phyloP scores from a whole-genome alignment of 2,888 invertebrate genomes.

The Harmothoe impar region DNA sequence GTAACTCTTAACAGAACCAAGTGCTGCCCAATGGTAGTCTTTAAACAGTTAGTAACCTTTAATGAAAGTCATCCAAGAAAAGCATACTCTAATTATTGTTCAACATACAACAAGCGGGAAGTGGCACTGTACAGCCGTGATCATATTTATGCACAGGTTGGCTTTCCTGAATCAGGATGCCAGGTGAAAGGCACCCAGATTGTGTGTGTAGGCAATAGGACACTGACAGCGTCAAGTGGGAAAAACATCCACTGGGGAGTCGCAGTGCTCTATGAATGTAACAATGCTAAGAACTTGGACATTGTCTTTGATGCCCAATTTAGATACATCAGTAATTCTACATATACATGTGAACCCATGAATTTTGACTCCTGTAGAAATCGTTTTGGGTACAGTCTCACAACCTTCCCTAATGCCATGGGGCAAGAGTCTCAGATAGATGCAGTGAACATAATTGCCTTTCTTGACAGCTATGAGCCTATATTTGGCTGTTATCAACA shows the following conservation, averaged over 20 bases:
- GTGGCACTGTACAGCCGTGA: not conserved
- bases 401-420: not conserved
- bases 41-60: not conserved
- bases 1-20: not conserved
- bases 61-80: not conserved
- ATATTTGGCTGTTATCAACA: not conserved
- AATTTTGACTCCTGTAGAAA: not conserved
- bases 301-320: not conserved
- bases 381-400: not conserved
- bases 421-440: not conserved
- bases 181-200: too few species aligned
- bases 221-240: not conserved
- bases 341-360: not conserved
- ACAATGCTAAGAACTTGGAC: not conserved
- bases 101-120: not conserved
- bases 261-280: not conserved
- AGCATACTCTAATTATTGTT: not conserved
- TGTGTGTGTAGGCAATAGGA: not conserved
- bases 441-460: not conserved
- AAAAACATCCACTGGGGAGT: not conserved
- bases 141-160: not conserved
- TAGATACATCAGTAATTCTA: not conserved
- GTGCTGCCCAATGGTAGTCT: not conserved
- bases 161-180: not conserved
- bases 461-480: not conserved